Conservation (phyloP, 2,888 invertebrate genomes). For the Platycheirus rosarum region DNA sequence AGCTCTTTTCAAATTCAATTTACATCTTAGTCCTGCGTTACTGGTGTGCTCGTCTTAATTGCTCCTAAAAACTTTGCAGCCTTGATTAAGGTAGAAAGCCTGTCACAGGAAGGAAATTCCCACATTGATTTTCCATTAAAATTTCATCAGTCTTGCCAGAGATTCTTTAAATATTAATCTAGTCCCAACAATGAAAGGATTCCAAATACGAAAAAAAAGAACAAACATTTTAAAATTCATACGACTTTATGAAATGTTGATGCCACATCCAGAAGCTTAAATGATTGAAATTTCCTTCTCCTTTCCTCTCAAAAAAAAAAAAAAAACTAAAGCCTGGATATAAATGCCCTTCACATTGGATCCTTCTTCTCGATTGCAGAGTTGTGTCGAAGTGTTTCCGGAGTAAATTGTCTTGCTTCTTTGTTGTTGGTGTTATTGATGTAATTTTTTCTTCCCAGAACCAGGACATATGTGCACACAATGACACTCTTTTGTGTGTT, state of each 20-base stretch:
- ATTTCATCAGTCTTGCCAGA: slow-evolving; percentile 22
- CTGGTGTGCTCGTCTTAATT: slow-evolving; percentile 22
- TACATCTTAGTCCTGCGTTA: not conserved
- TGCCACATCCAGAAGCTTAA: slow-evolving; percentile 20
- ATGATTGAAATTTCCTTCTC: slow-evolving; percentile 44
- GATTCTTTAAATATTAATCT: slow-evolving; percentile 26
- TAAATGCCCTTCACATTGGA: slow-evolving; percentile 13
- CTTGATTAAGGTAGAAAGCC: not conserved
- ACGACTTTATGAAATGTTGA: slow-evolving; percentile 62
- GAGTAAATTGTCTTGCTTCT: slow-evolving; percentile 19
- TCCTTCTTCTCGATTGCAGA: slow-evolving; percentile 32
- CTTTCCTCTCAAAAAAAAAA: not conserved
- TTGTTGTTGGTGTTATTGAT: not conserved
- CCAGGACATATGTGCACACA: slow-evolving; percentile 9
- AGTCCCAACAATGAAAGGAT: slow-evolving; percentile 4
- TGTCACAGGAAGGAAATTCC: slow-evolving; percentile 10
- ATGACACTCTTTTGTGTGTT: slow-evolving; percentile 2
- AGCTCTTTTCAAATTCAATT: not conserved
- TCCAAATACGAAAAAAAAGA: not conserved
- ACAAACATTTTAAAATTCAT: slow-evolving; percentile 30
- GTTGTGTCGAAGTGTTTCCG: slow-evolving; percentile 33
- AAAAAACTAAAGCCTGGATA: not conserved
- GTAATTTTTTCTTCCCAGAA: slow-evolving; percentile 22
- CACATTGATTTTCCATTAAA: slow-evolving; percentile 53
- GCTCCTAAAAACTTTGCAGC: not conserved